These are phyloP conservation scores for Esperia sulphurella DNA, from an alignment of 2,888 invertebrate species.

Conservation along the genomic window DNA sequence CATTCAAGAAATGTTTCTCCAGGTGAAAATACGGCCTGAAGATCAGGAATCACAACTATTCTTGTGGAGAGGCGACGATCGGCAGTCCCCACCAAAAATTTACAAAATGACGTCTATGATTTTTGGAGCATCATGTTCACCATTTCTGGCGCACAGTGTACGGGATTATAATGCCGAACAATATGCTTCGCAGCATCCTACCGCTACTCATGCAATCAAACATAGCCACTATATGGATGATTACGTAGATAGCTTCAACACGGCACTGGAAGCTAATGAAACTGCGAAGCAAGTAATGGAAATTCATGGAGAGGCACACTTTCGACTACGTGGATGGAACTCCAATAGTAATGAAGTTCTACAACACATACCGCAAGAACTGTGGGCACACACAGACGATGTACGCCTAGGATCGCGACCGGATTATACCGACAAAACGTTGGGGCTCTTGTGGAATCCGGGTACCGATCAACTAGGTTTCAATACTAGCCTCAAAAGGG, in stretches of 20 bases:
- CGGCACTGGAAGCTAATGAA: background rate
- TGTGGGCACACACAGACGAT: background rate
- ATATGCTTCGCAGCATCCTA: background rate
- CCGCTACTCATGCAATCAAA: background rate
- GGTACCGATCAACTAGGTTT: background rate
- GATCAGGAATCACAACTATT: background rate
- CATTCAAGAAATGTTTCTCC: no score
- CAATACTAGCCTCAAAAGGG: background rate
- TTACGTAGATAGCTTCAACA: background rate
- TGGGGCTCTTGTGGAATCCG: background rate
- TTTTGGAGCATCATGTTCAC: background rate
- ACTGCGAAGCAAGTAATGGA: background rate
- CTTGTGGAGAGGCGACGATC: background rate
- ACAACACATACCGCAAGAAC: background rate
- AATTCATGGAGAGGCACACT: background rate
- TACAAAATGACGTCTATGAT: background rate
- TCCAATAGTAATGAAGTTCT: background rate
- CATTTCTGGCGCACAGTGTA: background rate
- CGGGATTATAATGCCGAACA: background rate
- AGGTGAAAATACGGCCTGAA: background rate
- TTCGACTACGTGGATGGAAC: background rate
- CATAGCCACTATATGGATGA: constrained; percentile 1
- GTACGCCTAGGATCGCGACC: no score
- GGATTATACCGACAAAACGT: background rate
- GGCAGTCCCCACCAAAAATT: background rate